Conservation (phyloP, 2,888 invertebrate genomes). For the Apodemia duryi region DNA sequence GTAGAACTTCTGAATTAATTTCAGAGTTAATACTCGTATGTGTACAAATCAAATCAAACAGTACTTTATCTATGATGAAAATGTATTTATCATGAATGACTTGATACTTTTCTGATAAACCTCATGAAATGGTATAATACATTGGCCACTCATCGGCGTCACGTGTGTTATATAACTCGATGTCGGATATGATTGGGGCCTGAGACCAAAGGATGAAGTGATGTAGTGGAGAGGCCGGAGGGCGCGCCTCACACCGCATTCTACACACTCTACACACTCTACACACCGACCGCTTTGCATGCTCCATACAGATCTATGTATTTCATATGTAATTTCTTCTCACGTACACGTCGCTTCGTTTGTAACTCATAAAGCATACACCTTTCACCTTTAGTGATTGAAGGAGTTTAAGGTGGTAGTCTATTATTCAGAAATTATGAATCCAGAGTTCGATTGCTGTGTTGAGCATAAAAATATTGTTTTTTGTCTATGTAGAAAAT, state of each 20-base stretch:
- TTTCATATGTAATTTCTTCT: neutral
- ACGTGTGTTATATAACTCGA: slow-evolving; percentile 4
- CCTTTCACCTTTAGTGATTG: neutral
- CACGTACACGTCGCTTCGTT: neutral
- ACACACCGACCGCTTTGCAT: neutral
- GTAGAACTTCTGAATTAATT: no score
- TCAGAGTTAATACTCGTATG: no score
- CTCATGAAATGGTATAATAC: neutral
- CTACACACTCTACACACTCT: no score
- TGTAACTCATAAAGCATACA: neutral
- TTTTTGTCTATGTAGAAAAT: neutral
- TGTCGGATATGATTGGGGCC: neutral
- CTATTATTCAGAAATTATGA: no score
- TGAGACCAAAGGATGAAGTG: neutral
- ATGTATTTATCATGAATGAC: no score
- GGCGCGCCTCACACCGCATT: no score
- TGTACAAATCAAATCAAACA: no score
- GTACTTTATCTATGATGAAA: no score
- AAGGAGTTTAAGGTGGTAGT: neutral
- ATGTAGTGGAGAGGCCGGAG: neutral
- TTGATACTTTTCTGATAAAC: neutral
- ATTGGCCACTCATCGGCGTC: neutral
- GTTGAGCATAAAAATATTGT: neutral
- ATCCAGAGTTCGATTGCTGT: neutral
- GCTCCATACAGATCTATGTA: neutral